Evolutionary conservation across 2,113 vertebrate species (phyloP), one percentile per base, ranked within the genome.

Genomic region (Dunckerocampus dactyliophorus): DNA sequence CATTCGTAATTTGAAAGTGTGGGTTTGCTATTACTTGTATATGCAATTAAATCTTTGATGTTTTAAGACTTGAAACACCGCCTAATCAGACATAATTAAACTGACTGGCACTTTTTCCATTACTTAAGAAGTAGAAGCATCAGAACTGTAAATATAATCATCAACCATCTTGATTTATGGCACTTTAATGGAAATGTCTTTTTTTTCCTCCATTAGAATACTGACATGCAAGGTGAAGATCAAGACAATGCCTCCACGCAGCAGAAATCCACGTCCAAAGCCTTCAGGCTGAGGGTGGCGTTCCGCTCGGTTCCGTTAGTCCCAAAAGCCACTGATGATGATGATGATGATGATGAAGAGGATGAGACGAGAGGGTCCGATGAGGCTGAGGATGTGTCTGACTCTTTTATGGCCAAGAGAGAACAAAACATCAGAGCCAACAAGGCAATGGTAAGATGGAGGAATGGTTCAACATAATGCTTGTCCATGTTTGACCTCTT

Each of bases 341-440:
- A 76, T 2, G 70, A 75, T 7, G 72, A 37, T 0, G 76, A 76
- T n/a, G n/a, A n/a, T n/a, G n/a, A 47, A 2, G 31, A 51, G 31
- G 34, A 17, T 13, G n/a, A 75, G 24, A 56, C 67, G 1, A 24
- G 0, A 7, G 39, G 43, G 19, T 86, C 73, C 0, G 84, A 86
- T 47, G 74, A 76, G 4, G 78, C 63, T 13, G 66, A 71, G 0
- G 81, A 88, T 3, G 59, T 2, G 1, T 48, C 60, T 0, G 55
- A 70, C 39, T 55, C 77, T 15, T 90, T 91, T 59, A 56, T 92
- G 62, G 71, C 63, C 15, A 89, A 80, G 66, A 85, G 91, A 62
- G 85, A 84, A 21, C 65, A 79, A 67, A 92, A 89, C 80, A 88
- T 92, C 61, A 84, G 80, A 67, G 86, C 84, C 22, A 92, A 92